Percentiles rank a stretch among this genome's conserved stretches.
Evolutionary conservation across 2,113 vertebrate species (phyloP).

Genomic region (Lichenostomus cassidix): DNA sequence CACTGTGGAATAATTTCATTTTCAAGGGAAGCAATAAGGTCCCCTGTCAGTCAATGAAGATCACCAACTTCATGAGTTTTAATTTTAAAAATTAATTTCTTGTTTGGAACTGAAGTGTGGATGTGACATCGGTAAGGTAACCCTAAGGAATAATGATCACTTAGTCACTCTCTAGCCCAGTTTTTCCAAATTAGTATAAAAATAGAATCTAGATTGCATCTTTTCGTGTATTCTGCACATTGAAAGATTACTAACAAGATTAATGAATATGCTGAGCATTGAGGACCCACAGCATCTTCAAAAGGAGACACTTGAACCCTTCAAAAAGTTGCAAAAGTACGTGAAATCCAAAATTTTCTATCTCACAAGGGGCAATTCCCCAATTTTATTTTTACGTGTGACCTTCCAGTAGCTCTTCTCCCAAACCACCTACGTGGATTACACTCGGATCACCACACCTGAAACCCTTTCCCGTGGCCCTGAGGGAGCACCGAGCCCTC

Average conservation of each 20-base stretch:
- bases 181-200: not conserved
- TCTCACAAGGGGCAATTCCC: not conserved
- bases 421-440: accelerated
- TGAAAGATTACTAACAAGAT: not conserved
- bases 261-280: not conserved
- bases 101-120: not conserved
- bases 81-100: not conserved
- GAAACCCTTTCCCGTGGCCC: not conserved
- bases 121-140: not conserved
- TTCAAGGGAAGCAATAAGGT: not conserved
- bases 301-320: not conserved
- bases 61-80: not conserved
- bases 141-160: accelerated
- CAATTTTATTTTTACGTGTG: accelerated
- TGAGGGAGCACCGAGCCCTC: too few relatives aligned
- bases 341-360: accelerated
- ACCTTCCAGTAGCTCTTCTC: not conserved
- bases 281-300: not conserved
- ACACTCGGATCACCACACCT: accelerated
- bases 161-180: not conserved
- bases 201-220: not conserved
- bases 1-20: not conserved
- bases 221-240: too few relatives aligned
- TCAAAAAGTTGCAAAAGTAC: not conserved
- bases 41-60: not conserved